phyloP scores from a whole-genome alignment of 2,888 invertebrate species.

The Drosophila barbarae region DNA sequence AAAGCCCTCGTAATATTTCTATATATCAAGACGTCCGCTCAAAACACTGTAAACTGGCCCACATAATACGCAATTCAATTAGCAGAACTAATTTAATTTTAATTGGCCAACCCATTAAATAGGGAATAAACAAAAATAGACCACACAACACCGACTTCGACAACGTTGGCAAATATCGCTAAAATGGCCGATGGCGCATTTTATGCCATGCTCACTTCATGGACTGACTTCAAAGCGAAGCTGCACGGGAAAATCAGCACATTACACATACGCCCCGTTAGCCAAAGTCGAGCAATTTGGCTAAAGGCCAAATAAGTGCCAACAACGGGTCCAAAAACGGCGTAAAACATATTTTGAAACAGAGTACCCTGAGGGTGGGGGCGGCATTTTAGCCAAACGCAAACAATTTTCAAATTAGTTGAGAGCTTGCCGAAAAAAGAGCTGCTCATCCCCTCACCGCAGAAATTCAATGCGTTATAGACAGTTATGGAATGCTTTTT shows the following conservation, averaged over 20 bases:
- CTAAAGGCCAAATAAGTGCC: slow-evolving; percentile 52
- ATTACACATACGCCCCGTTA: slow-evolving; percentile 38
- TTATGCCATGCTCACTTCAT: slow-evolving; percentile 14
- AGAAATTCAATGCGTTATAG: slow-evolving; percentile 55
- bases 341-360: slow-evolving; percentile 54
- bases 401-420: slow-evolving; percentile 43
- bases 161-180: slow-evolving; percentile 23
- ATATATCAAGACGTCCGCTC: background rate
- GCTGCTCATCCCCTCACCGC: slow-evolving; percentile 8
- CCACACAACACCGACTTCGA: slow-evolving; percentile 2
- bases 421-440: slow-evolving; percentile 15
- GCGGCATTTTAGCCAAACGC: slow-evolving; percentile 7
- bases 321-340: slow-evolving; percentile 42
- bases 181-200: slow-evolving; percentile 29
- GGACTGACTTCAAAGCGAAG: slow-evolving; percentile 33
- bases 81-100: slow-evolving; percentile 29
- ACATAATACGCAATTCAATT: slow-evolving; percentile 26
- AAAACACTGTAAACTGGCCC: slow-evolving; percentile 7
- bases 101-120: slow-evolving; percentile 34
- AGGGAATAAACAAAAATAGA: slow-evolving; percentile 2
- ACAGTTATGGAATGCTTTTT: slow-evolving; percentile 56
- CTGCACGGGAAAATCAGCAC: background rate
- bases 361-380: background rate
- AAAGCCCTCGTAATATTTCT: background rate
- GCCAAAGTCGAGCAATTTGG: slow-evolving; percentile 38